Conservation (phyloP, 2,113 vertebrate genomes). For the Rhinolophus sinicus region DNA sequence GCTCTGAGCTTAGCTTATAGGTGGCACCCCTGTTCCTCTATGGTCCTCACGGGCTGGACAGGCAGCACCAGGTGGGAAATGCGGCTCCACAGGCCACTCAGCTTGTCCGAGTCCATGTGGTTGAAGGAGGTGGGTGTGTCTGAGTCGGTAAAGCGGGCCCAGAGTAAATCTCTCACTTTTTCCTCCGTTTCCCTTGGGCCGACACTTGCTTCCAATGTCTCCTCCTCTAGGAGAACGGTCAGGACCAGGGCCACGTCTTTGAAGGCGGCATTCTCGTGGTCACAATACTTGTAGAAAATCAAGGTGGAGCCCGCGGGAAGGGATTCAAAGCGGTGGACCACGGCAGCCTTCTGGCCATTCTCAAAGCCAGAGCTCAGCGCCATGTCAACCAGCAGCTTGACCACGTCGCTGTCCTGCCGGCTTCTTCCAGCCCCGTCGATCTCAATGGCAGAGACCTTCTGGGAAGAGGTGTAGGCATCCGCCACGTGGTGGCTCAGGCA, state of each 20-base stretch:
- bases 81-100: constrained; percentile 90
- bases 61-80: constrained; percentile 90
- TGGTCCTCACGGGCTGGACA: constrained; percentile 77
- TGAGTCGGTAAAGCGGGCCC: constrained; percentile 83
- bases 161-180: constrained; percentile 92
- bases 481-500: constrained; percentile 91
- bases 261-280: constrained; percentile 94
- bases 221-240: constrained; percentile 91
- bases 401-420: constrained; percentile 86
- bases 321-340: constrained; percentile 93
- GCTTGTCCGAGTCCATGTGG: constrained; percentile 87
- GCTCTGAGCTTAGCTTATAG: background rate
- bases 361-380: constrained; percentile 89
- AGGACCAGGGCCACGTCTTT: constrained; percentile 92
- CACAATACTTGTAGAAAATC: constrained; percentile 98
- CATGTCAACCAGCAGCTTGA: constrained; percentile 91
- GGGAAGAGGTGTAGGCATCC: constrained; percentile 84
- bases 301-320: constrained; percentile 94
- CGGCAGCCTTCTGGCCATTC: constrained; percentile 86
- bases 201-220: constrained; percentile 81
- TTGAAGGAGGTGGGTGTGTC: constrained; percentile 72
- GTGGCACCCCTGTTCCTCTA: constrained; percentile 83
- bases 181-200: constrained; percentile 89
- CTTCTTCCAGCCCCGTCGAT: constrained; percentile 85
- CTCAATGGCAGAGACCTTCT: constrained; percentile 84